phyloP scores from a whole-genome alignment of 2,888 invertebrate genomes.

The Machimus rusticus region DNA sequence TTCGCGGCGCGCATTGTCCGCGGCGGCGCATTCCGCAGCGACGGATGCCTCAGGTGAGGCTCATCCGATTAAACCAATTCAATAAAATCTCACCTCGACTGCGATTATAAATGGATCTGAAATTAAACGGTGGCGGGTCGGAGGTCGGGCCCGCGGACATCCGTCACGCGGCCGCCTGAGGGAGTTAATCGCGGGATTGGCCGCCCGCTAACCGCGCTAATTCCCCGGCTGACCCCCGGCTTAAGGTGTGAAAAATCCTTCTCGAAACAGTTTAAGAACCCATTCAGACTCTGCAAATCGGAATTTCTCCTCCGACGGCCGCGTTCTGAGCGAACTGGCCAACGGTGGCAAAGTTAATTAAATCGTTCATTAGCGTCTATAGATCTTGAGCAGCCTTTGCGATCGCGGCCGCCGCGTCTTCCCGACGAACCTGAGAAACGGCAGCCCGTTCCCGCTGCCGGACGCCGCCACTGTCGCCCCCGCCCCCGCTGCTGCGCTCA shows the following conservation, averaged over 20 bases:
- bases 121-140: slow-evolving; percentile 35
- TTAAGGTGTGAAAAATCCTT: slow-evolving; percentile 14
- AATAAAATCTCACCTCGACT: slow-evolving; percentile 27
- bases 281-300: slow-evolving; percentile 16
- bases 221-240: slow-evolving; percentile 3
- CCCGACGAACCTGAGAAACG: slow-evolving; percentile 41
- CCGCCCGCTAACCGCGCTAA: not conserved
- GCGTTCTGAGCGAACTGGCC: not conserved
- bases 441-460: slow-evolving; percentile 44
- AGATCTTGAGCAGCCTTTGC: not conserved
- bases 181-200: not conserved
- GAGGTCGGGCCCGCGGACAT: not conserved
- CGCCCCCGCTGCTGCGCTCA: not conserved
- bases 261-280: slow-evolving; percentile 31
- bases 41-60: not conserved
- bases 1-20: not conserved
- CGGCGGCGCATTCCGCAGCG: not conserved
- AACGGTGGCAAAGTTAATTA: slow-evolving; percentile 49
- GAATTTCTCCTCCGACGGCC: slow-evolving; percentile 1
- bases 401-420: not conserved
- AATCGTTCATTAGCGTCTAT: slow-evolving; percentile 48
- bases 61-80: slow-evolving; percentile 33
- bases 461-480: not conserved
- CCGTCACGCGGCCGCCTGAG: slow-evolving; percentile 13
- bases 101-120: slow-evolving; percentile 2